Evolutionary conservation across 2,888 invertebrate species (phyloP).

Genomic region (Meghimatium bilineatum): DNA sequence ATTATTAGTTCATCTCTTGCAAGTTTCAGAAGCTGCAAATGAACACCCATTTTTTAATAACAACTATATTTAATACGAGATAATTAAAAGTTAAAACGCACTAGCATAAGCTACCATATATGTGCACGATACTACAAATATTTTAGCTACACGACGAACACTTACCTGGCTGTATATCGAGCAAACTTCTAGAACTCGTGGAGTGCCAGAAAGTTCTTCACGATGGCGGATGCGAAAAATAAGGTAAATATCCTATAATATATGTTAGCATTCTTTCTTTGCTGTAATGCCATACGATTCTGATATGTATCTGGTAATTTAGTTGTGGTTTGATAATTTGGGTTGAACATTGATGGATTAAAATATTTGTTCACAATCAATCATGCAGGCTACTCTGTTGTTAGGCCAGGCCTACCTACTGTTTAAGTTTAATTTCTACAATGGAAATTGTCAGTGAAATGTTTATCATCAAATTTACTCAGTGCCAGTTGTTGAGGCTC

Average conservation of each 20-base stretch:
- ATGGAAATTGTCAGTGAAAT: too few species aligned
- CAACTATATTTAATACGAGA: background rate
- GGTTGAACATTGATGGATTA: too few species aligned
- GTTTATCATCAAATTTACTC: too few species aligned
- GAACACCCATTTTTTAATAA: background rate
- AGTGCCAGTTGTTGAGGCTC: too few species aligned
- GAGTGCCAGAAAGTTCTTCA: slow-evolving; percentile 43
- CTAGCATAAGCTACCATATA: background rate
- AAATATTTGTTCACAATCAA: background rate
- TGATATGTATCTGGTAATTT: too few species aligned
- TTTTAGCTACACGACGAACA: background rate
- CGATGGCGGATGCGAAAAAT: slow-evolving; percentile 34
- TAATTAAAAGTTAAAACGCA: background rate
- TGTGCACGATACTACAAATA: background rate
- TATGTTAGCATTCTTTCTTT: background rate
- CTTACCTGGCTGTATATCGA: slow-evolving; percentile 8
- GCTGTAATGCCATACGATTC: background rate
- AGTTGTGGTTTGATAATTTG: too few species aligned
- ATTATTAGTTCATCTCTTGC: background rate
- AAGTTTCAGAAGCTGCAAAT: background rate
- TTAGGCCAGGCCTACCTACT: too few species aligned
- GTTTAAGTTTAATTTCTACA: too few species aligned
- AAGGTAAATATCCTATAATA: slow-evolving; percentile 25
- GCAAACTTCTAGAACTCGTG: slow-evolving; percentile 44
- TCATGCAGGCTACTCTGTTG: too few species aligned